Evolutionary conservation across 1,140 invertebrate genomes (phyloP), one percentile per base, ranked within the genome.

Genomic region (Sycophila sp.): DNA sequence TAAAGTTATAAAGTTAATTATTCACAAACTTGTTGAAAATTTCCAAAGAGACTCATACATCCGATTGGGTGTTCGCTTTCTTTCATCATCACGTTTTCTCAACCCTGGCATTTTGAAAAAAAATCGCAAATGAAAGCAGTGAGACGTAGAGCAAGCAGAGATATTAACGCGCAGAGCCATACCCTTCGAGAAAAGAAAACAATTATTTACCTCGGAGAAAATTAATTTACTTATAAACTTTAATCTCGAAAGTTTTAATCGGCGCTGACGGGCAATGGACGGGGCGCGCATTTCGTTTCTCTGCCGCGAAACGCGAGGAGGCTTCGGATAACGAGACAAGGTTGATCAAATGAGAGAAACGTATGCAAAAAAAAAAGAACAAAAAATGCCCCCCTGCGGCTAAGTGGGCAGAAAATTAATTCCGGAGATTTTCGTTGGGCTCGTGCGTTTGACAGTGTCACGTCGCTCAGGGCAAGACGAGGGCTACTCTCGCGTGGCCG

Each of bases 401-500:
- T 75, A 79, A 79, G 75, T 73, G 75, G 73, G 71, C 75, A 79
- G 81, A 82, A 80, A 83, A 83, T 83, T 82, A 83, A 83, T 82
- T 83, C 76, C 73, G 70, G 75, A 58, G 72, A 82, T 80, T 82
- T 82, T 81, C 78, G 74, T 72, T 76, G 69, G 40, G 65, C 49
- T 68, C 73, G 51, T 62, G 72, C 69, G 74, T 79, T 79, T 81
- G 83, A 83, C 83, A 83, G 77, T 83, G 81, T 83, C 80, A 82
- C 81, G 83, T 85, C 82, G 78, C 83, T 78, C 68, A 71, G 74
- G 76, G 82, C 82, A 75, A 82, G 80, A 85, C 76, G 78, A 79
- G 79, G 78, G 78, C 79, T 77, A 72, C 47, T 60, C 56, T 17
- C 51, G 36, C 63, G 74, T 77, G 74, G 77, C 72, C 76, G 76